A percentile compares a stretch with the other conserved stretches of the same genome.
These are phyloP conservation scores for Mus minutoides DNA, from an alignment of 2,797 vertebrate species.

Conservation along the genomic window DNA sequence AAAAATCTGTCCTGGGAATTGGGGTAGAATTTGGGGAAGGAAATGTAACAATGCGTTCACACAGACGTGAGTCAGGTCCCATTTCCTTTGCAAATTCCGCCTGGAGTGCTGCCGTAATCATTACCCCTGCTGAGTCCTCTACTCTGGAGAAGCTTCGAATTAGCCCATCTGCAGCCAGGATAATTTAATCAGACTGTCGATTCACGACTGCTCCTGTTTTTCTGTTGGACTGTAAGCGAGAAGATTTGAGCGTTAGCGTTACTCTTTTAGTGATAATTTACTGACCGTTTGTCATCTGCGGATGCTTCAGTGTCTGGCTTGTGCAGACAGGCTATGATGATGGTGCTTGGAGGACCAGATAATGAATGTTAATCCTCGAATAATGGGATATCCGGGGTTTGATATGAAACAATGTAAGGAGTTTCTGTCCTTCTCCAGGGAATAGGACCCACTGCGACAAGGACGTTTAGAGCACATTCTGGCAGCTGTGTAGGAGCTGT, in stretches of 20 bases:
- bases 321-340: background rate
- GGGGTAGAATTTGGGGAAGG: conserved; percentile 43
- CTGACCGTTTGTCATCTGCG: background rate
- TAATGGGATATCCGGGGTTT: background rate
- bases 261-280: background rate
- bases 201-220: background rate
- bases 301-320: background rate
- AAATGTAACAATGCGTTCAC: conserved; percentile 51
- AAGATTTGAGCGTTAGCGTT: background rate
- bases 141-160: background rate
- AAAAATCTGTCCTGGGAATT: conserved; percentile 53
- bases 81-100: conserved; percentile 62
- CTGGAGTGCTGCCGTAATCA: background rate
- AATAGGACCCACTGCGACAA: background rate
- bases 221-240: background rate
- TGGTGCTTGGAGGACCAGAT: background rate
- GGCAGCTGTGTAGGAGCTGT: rapidly evolving
- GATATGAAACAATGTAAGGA: background rate
- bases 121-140: conserved; percentile 28
- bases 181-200: background rate
- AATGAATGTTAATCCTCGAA: background rate
- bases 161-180: conserved; percentile 13
- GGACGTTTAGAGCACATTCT: background rate
- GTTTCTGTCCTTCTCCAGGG: background rate
- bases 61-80: conserved; percentile 71